phyloP scores from a whole-genome alignment of 1,140 invertebrate species.

The Harpegnathos saltator region DNA sequence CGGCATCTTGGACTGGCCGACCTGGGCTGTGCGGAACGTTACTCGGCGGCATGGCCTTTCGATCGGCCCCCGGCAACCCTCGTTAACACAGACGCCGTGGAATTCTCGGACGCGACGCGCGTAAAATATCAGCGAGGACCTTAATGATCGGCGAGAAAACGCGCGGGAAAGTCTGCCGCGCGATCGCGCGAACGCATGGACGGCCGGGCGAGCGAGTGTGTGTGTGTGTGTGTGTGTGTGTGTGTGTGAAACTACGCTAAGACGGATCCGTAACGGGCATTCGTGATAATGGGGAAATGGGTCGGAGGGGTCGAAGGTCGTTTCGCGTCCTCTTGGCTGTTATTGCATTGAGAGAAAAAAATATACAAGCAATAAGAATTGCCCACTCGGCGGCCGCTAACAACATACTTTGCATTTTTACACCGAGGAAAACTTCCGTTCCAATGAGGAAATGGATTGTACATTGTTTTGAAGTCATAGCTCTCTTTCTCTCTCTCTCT shows the following conservation, averaged over 20 bases:
- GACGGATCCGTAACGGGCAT: slow-evolving; percentile 8
- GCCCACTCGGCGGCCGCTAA: no score
- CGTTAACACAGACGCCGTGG: slow-evolving; percentile 63
- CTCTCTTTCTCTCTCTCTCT: no score
- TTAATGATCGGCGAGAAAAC: slow-evolving; percentile 69
- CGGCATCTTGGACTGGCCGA: slow-evolving; percentile 61
- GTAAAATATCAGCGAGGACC: slow-evolving; percentile 60
- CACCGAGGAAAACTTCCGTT: no score
- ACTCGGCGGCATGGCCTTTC: slow-evolving; percentile 44
- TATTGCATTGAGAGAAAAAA: neutral
- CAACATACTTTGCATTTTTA: no score
- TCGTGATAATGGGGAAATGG: slow-evolving; percentile 1
- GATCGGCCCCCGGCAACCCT: slow-evolving; percentile 51
- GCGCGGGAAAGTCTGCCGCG: slow-evolving; percentile 6
- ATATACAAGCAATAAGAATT: no score
- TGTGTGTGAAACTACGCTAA: neutral
- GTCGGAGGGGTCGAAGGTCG: neutral
- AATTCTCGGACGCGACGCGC: slow-evolving; percentile 61
- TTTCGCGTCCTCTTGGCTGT: neutral
- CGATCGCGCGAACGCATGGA: neutral
- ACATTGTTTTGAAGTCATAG: no score
- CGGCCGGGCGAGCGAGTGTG: neutral
- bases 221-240: no score
- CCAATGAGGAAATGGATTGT: no score
- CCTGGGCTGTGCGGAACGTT: neutral